Evolutionary conservation across 23 tunicate genomes (phyloP), one percentile per base, ranked within the genome.

Genomic region (Pegea sp.): DNA sequence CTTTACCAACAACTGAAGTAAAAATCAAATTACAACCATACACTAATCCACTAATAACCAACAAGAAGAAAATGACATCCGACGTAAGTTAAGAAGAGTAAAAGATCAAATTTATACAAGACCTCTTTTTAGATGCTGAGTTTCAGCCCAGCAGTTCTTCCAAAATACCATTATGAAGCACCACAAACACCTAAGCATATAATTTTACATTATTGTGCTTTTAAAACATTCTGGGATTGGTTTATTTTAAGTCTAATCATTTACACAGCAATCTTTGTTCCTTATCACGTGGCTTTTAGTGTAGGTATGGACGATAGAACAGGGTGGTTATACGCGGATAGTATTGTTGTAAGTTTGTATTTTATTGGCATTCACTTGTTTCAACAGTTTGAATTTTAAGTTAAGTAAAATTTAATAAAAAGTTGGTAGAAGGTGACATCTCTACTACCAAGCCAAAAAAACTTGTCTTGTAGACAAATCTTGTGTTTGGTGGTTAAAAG

Each of bases 211-310:
- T 91, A 91, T 69, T 69, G 73, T 22, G 42, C 65, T 49, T 72
- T 72, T 28, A 91, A 91, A 69, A 64, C 62, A 22, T 24, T 59
- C 38, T 91, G 99, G 99, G 99, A 80, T 63, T 91, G 99, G 99
- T 66, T 91, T 29, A 91, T 91, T 30, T 64, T 91, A 23, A 32
- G 73, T 26, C 56, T 91, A 26, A 91, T 87, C 8, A 74, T 91
- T 53, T 91, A 91, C 66, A 91, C 99, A 3, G 99, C 99, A 1
- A 43, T 91, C 11, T 59, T 91, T 49, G 99, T 91, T 52, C 99
- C 99, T 24, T 91, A 67, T 62, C 75, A 78, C 48, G 99, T 78
- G 22, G 66, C 93, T 6, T 91, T 91, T 48, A 68, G 43, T 42
- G 57, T 71, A 23, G 50, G 44, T 31, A 29, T 4, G n/a, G 67